Evolutionary conservation across 1,140 invertebrate genomes (phyloP).

Genomic region (Antheraea mylitta): DNA sequence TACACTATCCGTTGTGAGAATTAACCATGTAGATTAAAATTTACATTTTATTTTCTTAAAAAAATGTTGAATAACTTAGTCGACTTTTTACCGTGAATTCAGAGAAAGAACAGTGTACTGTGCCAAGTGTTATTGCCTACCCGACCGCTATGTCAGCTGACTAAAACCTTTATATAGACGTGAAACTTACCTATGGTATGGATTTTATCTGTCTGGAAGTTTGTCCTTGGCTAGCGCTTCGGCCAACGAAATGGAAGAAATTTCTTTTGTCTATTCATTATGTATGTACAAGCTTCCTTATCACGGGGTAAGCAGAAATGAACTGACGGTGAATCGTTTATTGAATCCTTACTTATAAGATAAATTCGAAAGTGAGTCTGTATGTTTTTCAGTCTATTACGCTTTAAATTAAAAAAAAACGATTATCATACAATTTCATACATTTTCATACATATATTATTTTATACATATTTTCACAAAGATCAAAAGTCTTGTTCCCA

Average conservation of each 20-base stretch:
- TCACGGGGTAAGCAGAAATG: neutral
- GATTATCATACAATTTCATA: too few species aligned
- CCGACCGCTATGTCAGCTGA: neutral
- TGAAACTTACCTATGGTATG: neutral
- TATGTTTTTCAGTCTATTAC: too few species aligned
- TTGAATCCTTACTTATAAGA: too few species aligned
- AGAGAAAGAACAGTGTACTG: neutral
- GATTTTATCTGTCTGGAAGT: neutral
- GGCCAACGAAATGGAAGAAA: neutral
- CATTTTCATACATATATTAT: too few species aligned
- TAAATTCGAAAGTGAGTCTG: too few species aligned
- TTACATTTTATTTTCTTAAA: too few species aligned
- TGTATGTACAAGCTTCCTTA: neutral
- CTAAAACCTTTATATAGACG: neutral
- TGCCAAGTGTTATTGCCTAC: neutral
- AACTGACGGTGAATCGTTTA: too few species aligned
- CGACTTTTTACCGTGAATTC: neutral
- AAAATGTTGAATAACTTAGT: neutral
- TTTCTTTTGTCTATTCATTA: neutral
- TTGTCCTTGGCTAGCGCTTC: neutral
- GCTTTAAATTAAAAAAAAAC: too few species aligned
- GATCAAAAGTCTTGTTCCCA: too few species aligned
- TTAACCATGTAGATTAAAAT: too few species aligned
- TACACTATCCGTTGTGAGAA: too few species aligned
- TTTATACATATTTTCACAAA: too few species aligned